phyloP scores from a whole-genome alignment of 2,888 invertebrate species.

The Erebia ligea region DNA sequence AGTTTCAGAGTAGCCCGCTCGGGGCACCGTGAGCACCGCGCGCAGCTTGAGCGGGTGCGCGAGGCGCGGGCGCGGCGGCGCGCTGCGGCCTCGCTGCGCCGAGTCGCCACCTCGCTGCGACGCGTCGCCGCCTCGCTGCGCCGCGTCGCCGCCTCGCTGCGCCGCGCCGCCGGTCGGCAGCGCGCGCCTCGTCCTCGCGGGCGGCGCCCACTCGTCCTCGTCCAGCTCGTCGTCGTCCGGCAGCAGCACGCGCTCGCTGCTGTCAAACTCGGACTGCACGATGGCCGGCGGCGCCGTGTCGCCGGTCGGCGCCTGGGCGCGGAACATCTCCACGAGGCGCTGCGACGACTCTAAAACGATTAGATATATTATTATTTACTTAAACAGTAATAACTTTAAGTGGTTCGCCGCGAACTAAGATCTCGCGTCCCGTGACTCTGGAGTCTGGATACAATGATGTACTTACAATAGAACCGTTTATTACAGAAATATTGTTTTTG shows the following conservation, averaged over 20 bases:
- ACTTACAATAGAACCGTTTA: too few species aligned
- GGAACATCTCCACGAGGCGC: constrained; percentile 58
- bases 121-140: constrained; percentile 48
- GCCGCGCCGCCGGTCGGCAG: neutral
- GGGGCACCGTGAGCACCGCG: constrained; percentile 58
- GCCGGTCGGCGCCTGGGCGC: constrained; percentile 49
- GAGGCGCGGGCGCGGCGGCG: constrained; percentile 53
- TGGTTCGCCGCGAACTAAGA: too few species aligned
- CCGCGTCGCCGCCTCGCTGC: constrained; percentile 33
- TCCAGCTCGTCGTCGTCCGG: constrained; percentile 41
- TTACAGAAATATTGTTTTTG: too few species aligned
- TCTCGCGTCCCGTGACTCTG: too few species aligned
- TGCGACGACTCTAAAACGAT: constrained; percentile 49
- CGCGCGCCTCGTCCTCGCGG: neutral
- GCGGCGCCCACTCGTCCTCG: neutral
- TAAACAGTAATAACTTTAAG: neutral
- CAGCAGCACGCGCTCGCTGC: constrained; percentile 41
- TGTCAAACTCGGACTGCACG: constrained; percentile 47
- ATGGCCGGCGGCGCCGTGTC: constrained; percentile 59
- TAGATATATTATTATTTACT: neutral
- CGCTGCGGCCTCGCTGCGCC: constrained; percentile 35
- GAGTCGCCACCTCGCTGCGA: constrained; percentile 47
- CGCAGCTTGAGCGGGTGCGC: constrained; percentile 54
- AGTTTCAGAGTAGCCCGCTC: constrained; percentile 63
- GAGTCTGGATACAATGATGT: too few species aligned